Percentiles rank a stretch among this genome's conserved stretches.
Evolutionary conservation across 2,888 invertebrate species (phyloP).

Genomic region (Drosophila rellima): DNA sequence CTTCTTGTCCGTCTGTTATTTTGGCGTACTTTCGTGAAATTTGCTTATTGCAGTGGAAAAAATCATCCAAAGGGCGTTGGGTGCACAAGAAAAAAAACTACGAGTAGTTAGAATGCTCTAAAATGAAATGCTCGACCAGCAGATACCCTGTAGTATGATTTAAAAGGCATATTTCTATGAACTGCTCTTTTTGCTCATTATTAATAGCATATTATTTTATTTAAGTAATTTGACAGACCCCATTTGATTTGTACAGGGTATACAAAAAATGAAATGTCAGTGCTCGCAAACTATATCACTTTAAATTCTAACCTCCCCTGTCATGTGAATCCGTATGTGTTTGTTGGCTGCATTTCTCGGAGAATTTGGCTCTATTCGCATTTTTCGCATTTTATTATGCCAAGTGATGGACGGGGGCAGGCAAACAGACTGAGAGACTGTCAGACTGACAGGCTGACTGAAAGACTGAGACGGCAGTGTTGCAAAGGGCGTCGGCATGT

Average conservation of each 20-base stretch:
- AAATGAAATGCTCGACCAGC: neutral
- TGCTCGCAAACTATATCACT: conserved; percentile 32
- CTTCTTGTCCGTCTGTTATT: conserved; percentile 51
- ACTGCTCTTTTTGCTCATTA: neutral
- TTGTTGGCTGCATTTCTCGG: conserved; percentile 51
- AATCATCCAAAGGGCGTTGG: conserved; percentile 59
- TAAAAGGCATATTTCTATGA: neutral
- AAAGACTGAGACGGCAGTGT: conserved; percentile 34
- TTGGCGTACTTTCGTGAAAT: conserved; percentile 70
- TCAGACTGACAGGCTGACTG: conserved; percentile 34
- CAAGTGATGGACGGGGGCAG: conserved; percentile 68
- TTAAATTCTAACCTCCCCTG: conserved; percentile 31
- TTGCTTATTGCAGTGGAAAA: conserved; percentile 70
- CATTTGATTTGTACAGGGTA: conserved; percentile 2
- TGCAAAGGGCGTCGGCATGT: conserved; percentile 73
- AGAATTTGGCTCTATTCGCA: conserved; percentile 76
- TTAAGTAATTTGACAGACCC: neutral
- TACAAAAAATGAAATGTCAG: conserved; percentile 38
- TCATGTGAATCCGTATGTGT: conserved; percentile 27
- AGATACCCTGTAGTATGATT: conserved; percentile 13
- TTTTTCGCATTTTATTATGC: conserved; percentile 84
- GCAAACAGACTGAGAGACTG: conserved; percentile 46
- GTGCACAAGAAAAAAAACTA: conserved; percentile 29
- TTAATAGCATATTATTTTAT: neutral
- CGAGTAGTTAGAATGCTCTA: neutral